Conservation (phyloP, 2,797 vertebrate species). For the Smutsia gigantea region DNA sequence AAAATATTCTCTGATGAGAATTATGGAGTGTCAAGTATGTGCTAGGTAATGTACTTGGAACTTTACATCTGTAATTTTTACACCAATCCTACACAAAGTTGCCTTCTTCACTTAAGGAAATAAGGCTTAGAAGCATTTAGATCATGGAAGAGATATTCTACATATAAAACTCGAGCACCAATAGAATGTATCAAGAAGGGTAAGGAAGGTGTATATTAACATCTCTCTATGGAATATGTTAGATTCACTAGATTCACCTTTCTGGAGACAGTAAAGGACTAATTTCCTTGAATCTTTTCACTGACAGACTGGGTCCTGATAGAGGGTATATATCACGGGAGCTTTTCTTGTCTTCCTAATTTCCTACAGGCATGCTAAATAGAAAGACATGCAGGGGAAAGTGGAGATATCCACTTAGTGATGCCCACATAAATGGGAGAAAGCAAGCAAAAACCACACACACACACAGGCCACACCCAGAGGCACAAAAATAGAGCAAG, state of each 20-base stretch:
- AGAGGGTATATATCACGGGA: background rate
- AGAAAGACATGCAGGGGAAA: background rate
- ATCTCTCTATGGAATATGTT: background rate
- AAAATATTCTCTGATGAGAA: background rate
- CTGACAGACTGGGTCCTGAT: background rate
- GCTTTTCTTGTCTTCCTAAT: background rate
- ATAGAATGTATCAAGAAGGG: background rate
- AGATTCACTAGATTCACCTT: background rate
- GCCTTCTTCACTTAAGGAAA: background rate
- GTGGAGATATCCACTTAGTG: background rate
- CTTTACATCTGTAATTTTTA: background rate
- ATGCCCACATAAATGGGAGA: background rate
- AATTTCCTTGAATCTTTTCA: background rate
- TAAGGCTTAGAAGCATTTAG: background rate
- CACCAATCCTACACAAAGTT: background rate
- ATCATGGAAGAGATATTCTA: background rate
- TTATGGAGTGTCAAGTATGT: background rate
- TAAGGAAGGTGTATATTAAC: background rate
- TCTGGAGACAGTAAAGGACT: background rate
- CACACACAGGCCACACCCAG: background rate
- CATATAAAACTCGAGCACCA: slow-evolving; percentile 13
- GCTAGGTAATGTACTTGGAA: background rate
- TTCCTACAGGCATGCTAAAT: background rate
- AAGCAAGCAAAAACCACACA: background rate
- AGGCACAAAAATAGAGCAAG: background rate